Conservation (phyloP, 2,797 vertebrate species). For the Columba guinea region DNA sequence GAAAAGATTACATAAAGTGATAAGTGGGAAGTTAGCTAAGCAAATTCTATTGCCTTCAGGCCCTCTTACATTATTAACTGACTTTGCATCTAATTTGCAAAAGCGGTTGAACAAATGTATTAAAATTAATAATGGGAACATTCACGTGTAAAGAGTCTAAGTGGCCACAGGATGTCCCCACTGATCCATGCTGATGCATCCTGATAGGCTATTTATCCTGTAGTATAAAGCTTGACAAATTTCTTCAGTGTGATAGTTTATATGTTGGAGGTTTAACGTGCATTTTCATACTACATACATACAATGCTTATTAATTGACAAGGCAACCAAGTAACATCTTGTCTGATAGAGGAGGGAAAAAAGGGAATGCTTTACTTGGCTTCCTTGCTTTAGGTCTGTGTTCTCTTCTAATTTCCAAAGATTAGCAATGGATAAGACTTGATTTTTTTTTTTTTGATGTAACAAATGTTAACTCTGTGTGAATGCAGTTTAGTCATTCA, state of each 20-base stretch:
- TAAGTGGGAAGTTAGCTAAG: not conserved
- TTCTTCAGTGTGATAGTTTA: not conserved
- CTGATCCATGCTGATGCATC: conserved; percentile 13
- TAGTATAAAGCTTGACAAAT: not conserved
- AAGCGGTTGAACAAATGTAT: not conserved
- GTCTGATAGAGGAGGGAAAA: not conserved
- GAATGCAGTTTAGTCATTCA: not conserved
- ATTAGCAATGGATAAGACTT: not conserved
- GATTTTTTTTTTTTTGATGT: not conserved
- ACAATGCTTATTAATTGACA: not conserved
- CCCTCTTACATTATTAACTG: not conserved
- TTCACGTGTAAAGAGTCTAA: not conserved
- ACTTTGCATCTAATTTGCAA: not conserved
- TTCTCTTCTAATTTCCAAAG: not conserved
- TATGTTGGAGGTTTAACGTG: not conserved
- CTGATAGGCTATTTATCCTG: not conserved
- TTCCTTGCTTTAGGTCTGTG: not conserved
- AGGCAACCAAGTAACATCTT: not conserved
- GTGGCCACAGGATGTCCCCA: conserved; percentile 67
- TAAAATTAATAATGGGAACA: not conserved
- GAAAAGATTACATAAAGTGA: not conserved
- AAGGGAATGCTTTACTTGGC: not conserved
- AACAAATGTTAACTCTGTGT: not conserved
- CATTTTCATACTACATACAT: not conserved
- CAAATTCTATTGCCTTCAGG: not conserved